Base-by-base conservation (phyloP, 1,140 invertebrate genomes). In the Ooceraea biroi region DNA sequence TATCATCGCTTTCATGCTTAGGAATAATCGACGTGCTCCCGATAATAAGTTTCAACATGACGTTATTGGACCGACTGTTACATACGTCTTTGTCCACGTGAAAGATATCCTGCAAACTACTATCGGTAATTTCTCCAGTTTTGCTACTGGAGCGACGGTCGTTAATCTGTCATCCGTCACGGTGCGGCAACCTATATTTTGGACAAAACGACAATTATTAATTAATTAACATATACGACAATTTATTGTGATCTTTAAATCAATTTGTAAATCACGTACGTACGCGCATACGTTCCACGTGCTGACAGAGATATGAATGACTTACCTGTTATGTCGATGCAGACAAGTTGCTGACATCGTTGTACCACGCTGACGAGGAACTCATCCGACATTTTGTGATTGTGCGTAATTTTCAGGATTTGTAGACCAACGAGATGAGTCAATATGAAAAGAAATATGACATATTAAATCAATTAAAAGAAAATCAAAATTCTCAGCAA, bases 21-120 rank as follows among this genome's bases (percentile, higher is more conserved):
- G 60, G 3, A 25, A 52, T 4, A 69, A 80, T 71, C 11, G 17
- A 8, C 27, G 90, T 92, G 36, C 68, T 66, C 0, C 90, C 91
- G 10, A 92, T 83, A 36, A 88, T 89, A 14, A 93, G 87, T 80
- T 90, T 92, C 2, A 93, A 87, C 19, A 92, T 57, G 1, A 22
- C 44, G 46, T 91, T 91, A 60, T 88, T 92, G 25, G 73, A 82
- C 27, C 92, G 87, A 50, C 7, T 82, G 27, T 66, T 83, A 7
- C 91, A 91, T 17, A 78, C 73, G 7, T 76, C 50, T 17, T 89
- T 85, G 25, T 91, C 92, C 10, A 48, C 73, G 7, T 90, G 57
- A 7, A 92, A 80, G 55, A 91, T 76, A 8, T 85, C 57, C 4
- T 27, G 27, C 2, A 93, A 69, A n/a, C 76, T 69, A 22, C 83